Percentiles rank a stretch among this genome's conserved stretches.
phyloP scores from a whole-genome alignment of 2,113 vertebrate species.

The Diphyllodes magnificus region DNA sequence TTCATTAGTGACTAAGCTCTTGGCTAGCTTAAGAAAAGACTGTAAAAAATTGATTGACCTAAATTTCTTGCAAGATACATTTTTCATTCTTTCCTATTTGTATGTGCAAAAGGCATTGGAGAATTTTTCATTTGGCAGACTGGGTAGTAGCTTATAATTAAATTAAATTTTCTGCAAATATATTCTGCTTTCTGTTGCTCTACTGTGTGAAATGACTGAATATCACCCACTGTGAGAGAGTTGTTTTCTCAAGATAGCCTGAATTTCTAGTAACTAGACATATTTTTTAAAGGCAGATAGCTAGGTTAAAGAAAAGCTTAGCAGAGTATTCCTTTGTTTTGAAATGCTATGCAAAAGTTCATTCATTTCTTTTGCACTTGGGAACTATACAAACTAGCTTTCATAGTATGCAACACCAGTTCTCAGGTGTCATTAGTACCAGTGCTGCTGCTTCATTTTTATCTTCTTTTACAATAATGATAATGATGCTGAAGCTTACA shows the following conservation, averaged over 20 bases:
- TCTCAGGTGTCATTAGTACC: background rate
- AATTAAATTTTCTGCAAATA: conserved; percentile 10
- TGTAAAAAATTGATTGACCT: conserved; percentile 34
- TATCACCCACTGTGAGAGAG: background rate
- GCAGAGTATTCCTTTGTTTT: background rate
- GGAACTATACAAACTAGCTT: background rate
- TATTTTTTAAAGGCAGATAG: background rate
- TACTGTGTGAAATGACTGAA: background rate
- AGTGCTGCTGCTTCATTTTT: background rate
- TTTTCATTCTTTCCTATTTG: background rate
- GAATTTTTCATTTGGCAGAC: background rate
- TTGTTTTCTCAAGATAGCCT: background rate
- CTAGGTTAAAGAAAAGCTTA: background rate
- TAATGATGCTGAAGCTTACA: conserved; percentile 26
- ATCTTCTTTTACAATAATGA: background rate
- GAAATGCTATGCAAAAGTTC: background rate
- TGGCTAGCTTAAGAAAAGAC: background rate
- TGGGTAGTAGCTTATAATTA: background rate
- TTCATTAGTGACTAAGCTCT: background rate
- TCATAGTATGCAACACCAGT: background rate
- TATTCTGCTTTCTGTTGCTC: background rate
- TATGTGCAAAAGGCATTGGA: background rate
- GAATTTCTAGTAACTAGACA: background rate
- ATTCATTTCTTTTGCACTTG: background rate
- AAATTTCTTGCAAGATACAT: conserved; percentile 3